phyloP scores from a whole-genome alignment of 2,113 vertebrate species.

The Tetrax tetrax region DNA sequence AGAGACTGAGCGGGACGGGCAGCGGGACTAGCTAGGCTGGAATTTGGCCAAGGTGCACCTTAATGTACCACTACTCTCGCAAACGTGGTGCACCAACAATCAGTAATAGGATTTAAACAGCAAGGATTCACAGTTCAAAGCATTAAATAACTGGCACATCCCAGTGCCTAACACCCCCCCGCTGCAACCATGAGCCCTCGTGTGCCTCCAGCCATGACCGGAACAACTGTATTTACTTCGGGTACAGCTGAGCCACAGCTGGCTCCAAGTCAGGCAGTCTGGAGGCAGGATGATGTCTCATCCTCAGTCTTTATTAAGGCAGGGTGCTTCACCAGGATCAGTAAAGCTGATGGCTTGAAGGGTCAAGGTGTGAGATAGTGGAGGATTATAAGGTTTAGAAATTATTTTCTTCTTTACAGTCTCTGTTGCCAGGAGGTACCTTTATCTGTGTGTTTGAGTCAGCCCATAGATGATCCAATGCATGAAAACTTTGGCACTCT shows the following conservation, averaged over 20 bases:
- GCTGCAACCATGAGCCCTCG: background rate
- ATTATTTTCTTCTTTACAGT: background rate
- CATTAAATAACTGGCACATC: background rate
- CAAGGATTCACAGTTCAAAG: background rate
- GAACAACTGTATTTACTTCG: background rate
- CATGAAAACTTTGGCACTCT: background rate
- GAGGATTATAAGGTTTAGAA: slow-evolving; percentile 27
- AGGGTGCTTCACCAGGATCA: background rate
- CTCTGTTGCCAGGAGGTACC: background rate
- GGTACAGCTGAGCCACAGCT: background rate
- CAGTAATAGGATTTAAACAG: background rate
- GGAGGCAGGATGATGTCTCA: background rate
- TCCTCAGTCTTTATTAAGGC: background rate
- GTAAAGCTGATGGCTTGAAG: background rate
- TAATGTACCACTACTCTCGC: background rate
- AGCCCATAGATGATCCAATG: background rate
- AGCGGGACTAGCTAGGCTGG: background rate
- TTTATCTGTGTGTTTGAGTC: slow-evolving; percentile 23
- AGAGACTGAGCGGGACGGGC: background rate
- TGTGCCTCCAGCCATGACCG: background rate
- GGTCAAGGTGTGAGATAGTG: background rate
- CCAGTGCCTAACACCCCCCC: background rate
- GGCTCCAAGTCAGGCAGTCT: background rate
- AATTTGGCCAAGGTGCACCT: background rate
- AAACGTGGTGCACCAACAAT: background rate